Evolutionary conservation across 2,113 vertebrate species (phyloP).

Genomic region (Hirundichthys speculiger): DNA sequence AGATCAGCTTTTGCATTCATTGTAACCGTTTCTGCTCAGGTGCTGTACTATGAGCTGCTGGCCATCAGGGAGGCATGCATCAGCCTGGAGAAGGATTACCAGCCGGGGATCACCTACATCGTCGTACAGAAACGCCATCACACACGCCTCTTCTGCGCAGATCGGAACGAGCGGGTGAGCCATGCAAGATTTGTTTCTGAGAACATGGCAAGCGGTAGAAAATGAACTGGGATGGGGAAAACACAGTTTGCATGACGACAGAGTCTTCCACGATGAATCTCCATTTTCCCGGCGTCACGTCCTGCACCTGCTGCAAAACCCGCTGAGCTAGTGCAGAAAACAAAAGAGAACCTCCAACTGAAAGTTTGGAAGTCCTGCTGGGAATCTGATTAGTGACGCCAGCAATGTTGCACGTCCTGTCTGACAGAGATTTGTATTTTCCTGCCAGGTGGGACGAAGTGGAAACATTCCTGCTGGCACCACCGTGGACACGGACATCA

Average conservation of each 20-base stretch:
- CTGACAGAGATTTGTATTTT: background rate
- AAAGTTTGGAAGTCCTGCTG: background rate
- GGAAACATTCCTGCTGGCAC: constrained; percentile 98
- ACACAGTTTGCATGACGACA: no score
- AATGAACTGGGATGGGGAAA: no score
- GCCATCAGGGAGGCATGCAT: constrained; percentile 97
- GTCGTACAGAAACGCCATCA: constrained; percentile 98
- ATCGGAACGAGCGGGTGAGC: constrained; percentile 95
- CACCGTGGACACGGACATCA: constrained; percentile 97
- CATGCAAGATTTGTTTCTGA: background rate
- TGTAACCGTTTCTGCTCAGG: constrained; percentile 79
- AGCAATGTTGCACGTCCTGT: background rate
- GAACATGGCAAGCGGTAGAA: background rate
- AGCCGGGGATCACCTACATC: constrained; percentile 96
- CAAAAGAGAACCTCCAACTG: no score
- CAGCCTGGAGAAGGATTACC: constrained; percentile 96
- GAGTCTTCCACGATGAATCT: no score
- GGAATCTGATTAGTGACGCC: background rate
- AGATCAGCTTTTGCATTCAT: no score
- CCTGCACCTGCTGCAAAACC: background rate
- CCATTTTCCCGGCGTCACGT: no score
- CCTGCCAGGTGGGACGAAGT: constrained; percentile 90
- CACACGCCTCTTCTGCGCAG: constrained; percentile 94
- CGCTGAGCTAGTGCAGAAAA: no score
- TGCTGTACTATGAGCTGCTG: constrained; percentile 95